Evolutionary conservation across 2,797 vertebrate species (phyloP), one percentile per base, ranked within the genome.

Genomic region (Furcifer pardalis): DNA sequence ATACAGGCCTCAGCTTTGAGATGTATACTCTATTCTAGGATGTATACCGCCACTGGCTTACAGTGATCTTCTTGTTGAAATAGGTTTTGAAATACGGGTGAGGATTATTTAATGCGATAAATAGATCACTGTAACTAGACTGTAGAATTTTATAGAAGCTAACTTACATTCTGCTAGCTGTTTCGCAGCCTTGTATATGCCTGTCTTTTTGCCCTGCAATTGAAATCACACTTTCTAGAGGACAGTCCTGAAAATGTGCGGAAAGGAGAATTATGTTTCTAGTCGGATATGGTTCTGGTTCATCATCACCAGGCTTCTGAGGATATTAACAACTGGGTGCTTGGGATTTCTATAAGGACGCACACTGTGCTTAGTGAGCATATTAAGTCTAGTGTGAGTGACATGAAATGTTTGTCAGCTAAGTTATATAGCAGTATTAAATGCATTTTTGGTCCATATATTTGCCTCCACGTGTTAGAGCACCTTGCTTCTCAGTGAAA

Each of bases 291-390:
- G 49, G 9, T 52, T 52, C 49, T 52, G 49, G 49, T 52, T 52
- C 77, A 21, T 79, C 23, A 46, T 40, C 19, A 23, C 69, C 46
- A 56, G 32, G 60, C 73, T 59, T 75, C 44, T 81, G 30, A 30
- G 49, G 44, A 27, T 12, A 12, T 69, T 77, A 75, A 19, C 69
- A 37, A 69, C 19, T 49, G 69, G 65, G 37, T 40, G 15, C 0
- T 81, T 77, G 77, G 37, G 79, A 74, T 85, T 66, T 92, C 91
- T 92, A 89, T 77, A 84, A 89, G 84, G 40, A 79, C 85, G 72
- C 81, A 83, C 88, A 91, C 62, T 82, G 27, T 17, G 1, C 13
- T 69, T 89, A 69, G 59, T 81, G 76, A 74, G 66, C 87, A 81
- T 89, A 87, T 91, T 90, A 85, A 83, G 44, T 90, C 88, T 75